These are phyloP conservation scores for Acrocyrtus sp. DNA, from an alignment of 2,888 invertebrate species.

Conservation along the genomic window DNA sequence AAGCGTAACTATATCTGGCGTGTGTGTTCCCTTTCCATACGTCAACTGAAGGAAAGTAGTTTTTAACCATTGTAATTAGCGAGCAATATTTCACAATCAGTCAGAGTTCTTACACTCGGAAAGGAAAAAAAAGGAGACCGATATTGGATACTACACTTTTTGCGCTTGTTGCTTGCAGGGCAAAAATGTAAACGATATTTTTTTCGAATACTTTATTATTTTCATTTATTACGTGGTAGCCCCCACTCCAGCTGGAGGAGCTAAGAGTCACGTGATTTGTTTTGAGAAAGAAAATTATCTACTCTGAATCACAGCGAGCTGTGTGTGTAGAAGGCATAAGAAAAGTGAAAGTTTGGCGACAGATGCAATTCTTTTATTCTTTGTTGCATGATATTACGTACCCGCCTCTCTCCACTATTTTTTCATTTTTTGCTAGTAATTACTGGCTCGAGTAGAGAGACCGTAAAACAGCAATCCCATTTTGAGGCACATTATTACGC, in stretches of 20 bases:
- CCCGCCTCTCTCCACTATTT: not conserved
- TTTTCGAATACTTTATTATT: too few species aligned
- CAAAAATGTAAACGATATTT: too few species aligned
- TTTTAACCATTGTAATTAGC: not conserved
- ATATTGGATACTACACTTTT: not conserved
- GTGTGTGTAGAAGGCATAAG: not conserved
- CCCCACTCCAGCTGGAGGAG: too few species aligned
- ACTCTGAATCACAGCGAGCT: too few species aligned
- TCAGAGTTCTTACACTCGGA: not conserved
- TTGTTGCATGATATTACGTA: not conserved
- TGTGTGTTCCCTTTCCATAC: not conserved
- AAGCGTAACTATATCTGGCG: not conserved
- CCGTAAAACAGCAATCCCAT: constrained; percentile 8
- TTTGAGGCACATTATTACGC: not conserved
- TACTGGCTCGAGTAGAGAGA: not conserved
- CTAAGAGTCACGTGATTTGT: too few species aligned
- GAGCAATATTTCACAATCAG: not conserved
- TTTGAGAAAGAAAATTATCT: too few species aligned
- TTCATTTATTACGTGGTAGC: too few species aligned
- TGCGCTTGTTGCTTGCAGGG: not conserved
- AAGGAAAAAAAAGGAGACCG: not conserved
- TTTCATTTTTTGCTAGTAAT: not conserved
- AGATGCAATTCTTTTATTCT: constrained; percentile 33
- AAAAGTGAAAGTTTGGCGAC: constrained; percentile 46
- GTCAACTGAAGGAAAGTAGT: not conserved